Conservation (phyloP, 1,140 invertebrate genomes). For the Plutomurus gul region DNA sequence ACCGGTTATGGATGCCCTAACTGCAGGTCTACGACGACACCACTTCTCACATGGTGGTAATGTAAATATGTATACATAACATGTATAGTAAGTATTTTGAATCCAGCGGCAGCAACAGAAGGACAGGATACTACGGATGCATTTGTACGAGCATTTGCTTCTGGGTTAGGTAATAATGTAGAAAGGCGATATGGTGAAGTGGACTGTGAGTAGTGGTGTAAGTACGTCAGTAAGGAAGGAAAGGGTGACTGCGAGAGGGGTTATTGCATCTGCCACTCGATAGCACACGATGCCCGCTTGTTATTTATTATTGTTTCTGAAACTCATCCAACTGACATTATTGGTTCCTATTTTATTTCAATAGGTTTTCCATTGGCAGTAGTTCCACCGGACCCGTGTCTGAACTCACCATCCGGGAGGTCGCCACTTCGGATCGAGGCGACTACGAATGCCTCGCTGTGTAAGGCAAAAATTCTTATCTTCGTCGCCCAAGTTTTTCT, state of each 20-base stretch:
- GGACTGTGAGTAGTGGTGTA: too few species aligned
- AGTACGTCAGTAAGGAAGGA: too few species aligned
- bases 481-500: not conserved
- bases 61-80: too few species aligned
- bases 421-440: constrained; percentile 40
- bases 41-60: too few species aligned
- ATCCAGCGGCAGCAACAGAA: too few species aligned
- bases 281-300: not conserved
- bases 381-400: constrained; percentile 35
- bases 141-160: too few species aligned
- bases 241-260: not conserved
- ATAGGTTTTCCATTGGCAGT: constrained; percentile 32
- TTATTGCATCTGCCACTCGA: not conserved
- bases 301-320: constrained; percentile 26
- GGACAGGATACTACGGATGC: too few species aligned
- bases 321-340: constrained; percentile 3
- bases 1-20: too few species aligned
- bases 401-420: constrained; percentile 43
- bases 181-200: too few species aligned
- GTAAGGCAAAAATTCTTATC: constrained; percentile 18
- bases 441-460: constrained; percentile 46
- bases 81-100: too few species aligned
- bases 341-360: constrained; percentile 23
- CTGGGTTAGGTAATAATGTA: too few species aligned
- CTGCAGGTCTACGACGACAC: too few species aligned